Evolutionary conservation across 2,888 invertebrate genomes (phyloP).

Genomic region (Eucriotettix oculatus): DNA sequence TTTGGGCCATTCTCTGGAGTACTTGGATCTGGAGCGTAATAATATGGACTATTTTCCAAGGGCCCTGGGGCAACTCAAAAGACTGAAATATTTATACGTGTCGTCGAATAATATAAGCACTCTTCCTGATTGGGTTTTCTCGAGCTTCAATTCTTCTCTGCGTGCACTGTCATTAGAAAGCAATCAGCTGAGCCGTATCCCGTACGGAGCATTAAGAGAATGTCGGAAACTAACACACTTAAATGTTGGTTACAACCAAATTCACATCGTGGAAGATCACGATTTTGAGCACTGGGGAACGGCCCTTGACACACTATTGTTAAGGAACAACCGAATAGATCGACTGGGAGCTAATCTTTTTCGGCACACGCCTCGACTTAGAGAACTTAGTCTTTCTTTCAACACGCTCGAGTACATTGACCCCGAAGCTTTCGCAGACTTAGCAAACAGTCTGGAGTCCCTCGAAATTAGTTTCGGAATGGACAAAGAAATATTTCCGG

Average conservation of each 20-base stretch:
- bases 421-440: conserved; percentile 21
- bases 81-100: conserved; percentile 17
- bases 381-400: conserved; percentile 28
- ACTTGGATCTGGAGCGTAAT: conserved; percentile 18
- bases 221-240: conserved; percentile 21
- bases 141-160: conserved; percentile 15
- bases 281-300: conserved; percentile 16
- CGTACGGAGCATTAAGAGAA: conserved; percentile 16
- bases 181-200: conserved; percentile 18
- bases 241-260: conserved; percentile 22
- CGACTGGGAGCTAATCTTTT: conserved; percentile 20
- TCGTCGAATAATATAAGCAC: conserved; percentile 18
- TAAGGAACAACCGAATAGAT: conserved; percentile 22
- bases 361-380: conserved; percentile 22
- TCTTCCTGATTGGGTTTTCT: conserved; percentile 16
- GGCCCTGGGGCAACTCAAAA: conserved; percentile 15
- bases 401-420: conserved; percentile 26
- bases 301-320: conserved; percentile 21
- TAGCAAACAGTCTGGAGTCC: conserved; percentile 20
- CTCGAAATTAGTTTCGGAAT: conserved; percentile 23
- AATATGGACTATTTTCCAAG: conserved; percentile 13
- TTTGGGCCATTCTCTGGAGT: conserved; percentile 16
- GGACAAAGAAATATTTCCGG: conserved; percentile 15
- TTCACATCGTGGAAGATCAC: conserved; percentile 14
- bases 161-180: conserved; percentile 16